phyloP scores from a whole-genome alignment of 37 sponge, comb jelly and placozoan species.

The Petrosia ficiformis region DNA sequence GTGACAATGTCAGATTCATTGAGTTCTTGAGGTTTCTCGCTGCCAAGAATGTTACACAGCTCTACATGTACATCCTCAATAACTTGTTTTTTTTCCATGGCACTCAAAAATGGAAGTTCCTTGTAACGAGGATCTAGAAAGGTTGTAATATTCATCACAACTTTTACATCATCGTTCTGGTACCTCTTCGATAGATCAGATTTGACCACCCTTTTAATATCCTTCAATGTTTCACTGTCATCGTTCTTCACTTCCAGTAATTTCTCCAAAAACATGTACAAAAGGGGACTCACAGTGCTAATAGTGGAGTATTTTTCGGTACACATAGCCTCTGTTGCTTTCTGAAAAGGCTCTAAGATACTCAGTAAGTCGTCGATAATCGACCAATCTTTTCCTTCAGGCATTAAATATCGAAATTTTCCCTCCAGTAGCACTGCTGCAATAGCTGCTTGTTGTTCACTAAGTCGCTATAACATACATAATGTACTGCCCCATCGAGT shows the following conservation, averaged over 20 bases:
- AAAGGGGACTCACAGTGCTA: neutral
- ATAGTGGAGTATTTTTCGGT: neutral
- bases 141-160: neutral
- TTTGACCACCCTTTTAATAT: conserved; percentile 1
- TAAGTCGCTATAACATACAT: conserved; percentile 9
- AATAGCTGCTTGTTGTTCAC: conserved; percentile 24
- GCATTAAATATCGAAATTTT: conserved; percentile 11
- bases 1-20: no score
- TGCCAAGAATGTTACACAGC: neutral
- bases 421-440: conserved; percentile 22
- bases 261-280: conserved; percentile 6
- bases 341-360: conserved; percentile 5
- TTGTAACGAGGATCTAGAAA: conserved; percentile 13
- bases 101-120: conserved; percentile 8
- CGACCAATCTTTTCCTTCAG: conserved; percentile 14
- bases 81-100: neutral
- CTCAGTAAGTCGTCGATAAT: neutral
- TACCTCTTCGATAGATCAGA: neutral
- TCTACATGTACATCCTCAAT: conserved; percentile 10
- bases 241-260: neutral
- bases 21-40: neutral
- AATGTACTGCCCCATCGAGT: conserved; percentile 20
- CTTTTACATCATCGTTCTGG: neutral
- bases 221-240: neutral
- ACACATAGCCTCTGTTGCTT: neutral